Evolutionary conservation across 53 echinoderm and acorn worm species (phyloP).

Genomic region (Zoroaster sp.): DNA sequence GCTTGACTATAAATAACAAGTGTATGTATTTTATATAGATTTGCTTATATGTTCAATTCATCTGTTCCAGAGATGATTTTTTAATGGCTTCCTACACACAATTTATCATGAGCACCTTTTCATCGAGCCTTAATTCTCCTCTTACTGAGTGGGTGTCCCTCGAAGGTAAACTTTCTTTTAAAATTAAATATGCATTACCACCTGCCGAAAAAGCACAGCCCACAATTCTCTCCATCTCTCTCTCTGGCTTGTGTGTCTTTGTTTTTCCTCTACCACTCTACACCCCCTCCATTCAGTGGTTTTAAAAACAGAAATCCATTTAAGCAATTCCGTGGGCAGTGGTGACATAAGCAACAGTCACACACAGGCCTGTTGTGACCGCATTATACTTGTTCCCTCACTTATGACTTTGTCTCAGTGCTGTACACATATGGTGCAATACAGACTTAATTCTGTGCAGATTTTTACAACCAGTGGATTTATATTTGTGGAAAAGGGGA

Average conservation of each 20-base stretch:
- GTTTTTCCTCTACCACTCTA: neutral
- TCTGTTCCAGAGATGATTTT: no score
- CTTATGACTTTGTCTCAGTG: no score
- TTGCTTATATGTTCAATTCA: no score
- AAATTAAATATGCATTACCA: neutral
- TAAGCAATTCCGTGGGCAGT: neutral
- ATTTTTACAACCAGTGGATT: neutral
- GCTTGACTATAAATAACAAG: no score
- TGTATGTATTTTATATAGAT: no score
- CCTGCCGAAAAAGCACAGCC: neutral
- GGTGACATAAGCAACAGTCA: neutral
- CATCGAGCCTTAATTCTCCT: neutral
- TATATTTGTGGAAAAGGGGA: neutral
- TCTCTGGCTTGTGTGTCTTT: neutral
- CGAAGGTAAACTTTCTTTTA: neutral
- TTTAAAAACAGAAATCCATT: neutral
- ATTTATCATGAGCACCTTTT: neutral
- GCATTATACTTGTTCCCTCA: neutral
- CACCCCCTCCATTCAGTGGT: neutral
- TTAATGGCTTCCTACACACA: neutral
- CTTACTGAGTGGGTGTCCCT: neutral
- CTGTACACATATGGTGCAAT: neutral
- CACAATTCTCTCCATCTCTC: neutral
- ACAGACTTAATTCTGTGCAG: neutral
- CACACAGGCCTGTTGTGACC: neutral